Evolutionary conservation across 2,113 vertebrate genomes (phyloP).

Genomic region (Thalassoma bifasciatum): DNA sequence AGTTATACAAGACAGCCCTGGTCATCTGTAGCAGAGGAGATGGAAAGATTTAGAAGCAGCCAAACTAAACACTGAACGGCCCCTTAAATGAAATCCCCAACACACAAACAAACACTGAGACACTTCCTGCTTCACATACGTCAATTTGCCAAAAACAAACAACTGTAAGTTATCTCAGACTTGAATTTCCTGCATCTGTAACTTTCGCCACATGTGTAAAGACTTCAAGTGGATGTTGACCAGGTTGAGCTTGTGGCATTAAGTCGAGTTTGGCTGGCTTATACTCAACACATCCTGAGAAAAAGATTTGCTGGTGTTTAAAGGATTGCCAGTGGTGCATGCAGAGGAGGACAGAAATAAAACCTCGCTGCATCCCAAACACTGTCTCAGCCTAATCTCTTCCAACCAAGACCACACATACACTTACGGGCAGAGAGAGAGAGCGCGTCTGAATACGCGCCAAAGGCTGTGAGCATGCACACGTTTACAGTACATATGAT

Average conservation of each 20-base stretch:
- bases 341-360: conserved; percentile 60
- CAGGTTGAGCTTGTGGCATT: neutral
- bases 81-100: conserved; percentile 37
- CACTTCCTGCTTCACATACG: conserved; percentile 25
- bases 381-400: conserved; percentile 43
- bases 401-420: conserved; percentile 9
- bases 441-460: too few relatives aligned
- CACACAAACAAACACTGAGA: conserved; percentile 30
- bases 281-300: neutral
- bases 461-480: neutral
- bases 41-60: conserved; percentile 59
- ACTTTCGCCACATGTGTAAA: neutral
- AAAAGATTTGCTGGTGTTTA: conserved; percentile 56
- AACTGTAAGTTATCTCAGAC: neutral
- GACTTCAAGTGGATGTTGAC: neutral
- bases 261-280: neutral
- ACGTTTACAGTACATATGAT: neutral
- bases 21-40: conserved; percentile 43
- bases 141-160: conserved; percentile 20
- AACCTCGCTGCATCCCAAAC: conserved; percentile 39
- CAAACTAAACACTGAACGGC: conserved; percentile 55
- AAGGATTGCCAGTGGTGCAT: conserved; percentile 63
- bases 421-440: neutral
- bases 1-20: conserved; percentile 58
- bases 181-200: neutral